Conservation (phyloP, 2,888 invertebrate genomes). For the Eilema sororculum region DNA sequence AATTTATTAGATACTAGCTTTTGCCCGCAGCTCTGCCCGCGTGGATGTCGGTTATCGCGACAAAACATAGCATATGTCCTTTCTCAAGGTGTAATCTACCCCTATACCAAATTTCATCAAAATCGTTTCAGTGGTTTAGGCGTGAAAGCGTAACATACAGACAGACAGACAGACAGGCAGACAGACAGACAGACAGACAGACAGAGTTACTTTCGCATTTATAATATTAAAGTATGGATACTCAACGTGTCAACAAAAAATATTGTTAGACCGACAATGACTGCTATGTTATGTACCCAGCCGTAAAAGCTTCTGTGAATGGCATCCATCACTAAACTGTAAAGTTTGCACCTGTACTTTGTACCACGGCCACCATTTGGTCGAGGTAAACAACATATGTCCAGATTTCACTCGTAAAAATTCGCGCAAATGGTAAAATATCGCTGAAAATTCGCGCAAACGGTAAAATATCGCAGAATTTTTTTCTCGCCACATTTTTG, state of each 20-base stretch:
- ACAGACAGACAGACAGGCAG: no score
- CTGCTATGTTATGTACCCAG: background rate
- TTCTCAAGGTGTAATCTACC: no score
- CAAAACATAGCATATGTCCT: no score
- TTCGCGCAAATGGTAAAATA: slow-evolving; percentile 15
- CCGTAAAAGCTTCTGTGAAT: slow-evolving; percentile 9
- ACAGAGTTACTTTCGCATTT: no score
- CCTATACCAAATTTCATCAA: no score
- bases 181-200: no score
- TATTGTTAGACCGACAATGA: background rate
- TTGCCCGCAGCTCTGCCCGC: no score
- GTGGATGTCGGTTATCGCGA: no score
- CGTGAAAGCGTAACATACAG: no score
- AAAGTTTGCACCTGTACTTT: slow-evolving; percentile 12
- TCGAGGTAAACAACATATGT: slow-evolving; percentile 26
- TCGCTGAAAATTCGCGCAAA: slow-evolving; percentile 11
- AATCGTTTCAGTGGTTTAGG: no score
- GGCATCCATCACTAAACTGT: slow-evolving; percentile 19
- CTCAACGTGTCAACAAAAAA: background rate
- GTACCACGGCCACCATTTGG: slow-evolving; percentile 11
- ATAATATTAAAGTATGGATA: no score
- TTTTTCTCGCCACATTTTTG: slow-evolving; percentile 19
- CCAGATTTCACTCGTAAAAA: slow-evolving; percentile 23
- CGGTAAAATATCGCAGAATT: slow-evolving; percentile 1
- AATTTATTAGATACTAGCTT: no score